Conservation (phyloP, 2,888 invertebrate species). For the Drosophila limbata region DNA sequence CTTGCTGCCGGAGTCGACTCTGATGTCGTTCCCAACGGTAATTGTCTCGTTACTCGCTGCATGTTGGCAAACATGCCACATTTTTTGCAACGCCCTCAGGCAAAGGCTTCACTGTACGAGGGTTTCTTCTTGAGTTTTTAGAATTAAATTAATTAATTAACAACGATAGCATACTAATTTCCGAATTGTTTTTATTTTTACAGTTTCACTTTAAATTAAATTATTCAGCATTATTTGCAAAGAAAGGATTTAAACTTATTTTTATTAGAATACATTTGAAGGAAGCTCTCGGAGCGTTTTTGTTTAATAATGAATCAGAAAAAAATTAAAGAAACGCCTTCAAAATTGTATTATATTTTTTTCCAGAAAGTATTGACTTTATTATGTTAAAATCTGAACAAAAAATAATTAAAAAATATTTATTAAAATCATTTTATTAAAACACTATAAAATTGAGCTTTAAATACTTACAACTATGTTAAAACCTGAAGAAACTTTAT, state of each 20-base stretch:
- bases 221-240: background rate
- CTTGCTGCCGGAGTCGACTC: conserved; percentile 28
- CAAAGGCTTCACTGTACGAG: conserved; percentile 44
- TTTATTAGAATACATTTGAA: too few relatives aligned
- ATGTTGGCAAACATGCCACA: conserved; percentile 74
- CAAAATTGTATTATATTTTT: too few relatives aligned
- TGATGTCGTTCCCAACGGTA: conserved; percentile 68
- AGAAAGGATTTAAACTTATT: background rate
- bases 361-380: background rate
- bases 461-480: background rate
- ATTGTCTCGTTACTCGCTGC: conserved; percentile 80
- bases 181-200: background rate
- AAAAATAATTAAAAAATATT: too few relatives aligned
- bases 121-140: conserved; percentile 10
- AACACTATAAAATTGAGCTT: background rate
- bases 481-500: background rate
- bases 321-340: background rate
- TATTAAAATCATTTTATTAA: background rate
- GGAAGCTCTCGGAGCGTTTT: too few relatives aligned
- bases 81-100: conserved; percentile 51
- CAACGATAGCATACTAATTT: background rate
- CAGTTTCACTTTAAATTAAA: background rate
- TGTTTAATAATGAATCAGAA: background rate
- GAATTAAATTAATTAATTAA: background rate
- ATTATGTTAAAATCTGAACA: background rate